These are phyloP conservation scores for Aleiodes leptofemur DNA, from an alignment of 2,888 invertebrate species.

Conservation along the genomic window DNA sequence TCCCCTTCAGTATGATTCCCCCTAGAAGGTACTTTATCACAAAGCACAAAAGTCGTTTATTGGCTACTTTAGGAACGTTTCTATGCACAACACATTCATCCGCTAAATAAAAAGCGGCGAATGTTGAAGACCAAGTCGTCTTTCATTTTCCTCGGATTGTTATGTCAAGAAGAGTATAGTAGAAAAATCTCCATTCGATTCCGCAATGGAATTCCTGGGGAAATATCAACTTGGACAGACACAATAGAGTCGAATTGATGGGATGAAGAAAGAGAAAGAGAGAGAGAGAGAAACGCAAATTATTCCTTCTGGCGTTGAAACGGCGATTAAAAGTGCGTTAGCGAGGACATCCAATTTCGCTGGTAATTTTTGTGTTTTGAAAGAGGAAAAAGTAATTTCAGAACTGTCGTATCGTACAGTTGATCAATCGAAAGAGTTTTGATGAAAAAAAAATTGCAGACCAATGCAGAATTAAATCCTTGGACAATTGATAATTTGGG, in stretches of 20 bases:
- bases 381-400: constrained; percentile 51
- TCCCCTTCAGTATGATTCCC: constrained; percentile 32
- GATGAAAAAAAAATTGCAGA: not conserved
- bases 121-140: constrained; percentile 54
- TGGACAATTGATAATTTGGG: constrained; percentile 30
- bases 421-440: constrained; percentile 32
- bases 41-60: constrained; percentile 72
- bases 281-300: not conserved
- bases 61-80: constrained; percentile 76
- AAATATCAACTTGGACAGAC: not conserved
- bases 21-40: constrained; percentile 53
- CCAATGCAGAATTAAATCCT: constrained; percentile 36
- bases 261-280: not conserved
- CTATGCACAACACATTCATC: constrained; percentile 76
- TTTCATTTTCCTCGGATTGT: not conserved
- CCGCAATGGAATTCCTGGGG: not conserved
- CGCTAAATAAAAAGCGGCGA: constrained; percentile 71
- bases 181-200: constrained; percentile 1
- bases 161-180: not conserved
- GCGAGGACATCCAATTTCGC: constrained; percentile 46
- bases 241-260: constrained; percentile 3
- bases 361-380: constrained; percentile 14
- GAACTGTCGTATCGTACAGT: constrained; percentile 48
- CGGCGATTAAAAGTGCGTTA: constrained; percentile 54
- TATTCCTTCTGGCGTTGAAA: constrained; percentile 33